phyloP scores from a whole-genome alignment of 2,113 vertebrate species.

The Protobothrops mucrosquamatus region DNA sequence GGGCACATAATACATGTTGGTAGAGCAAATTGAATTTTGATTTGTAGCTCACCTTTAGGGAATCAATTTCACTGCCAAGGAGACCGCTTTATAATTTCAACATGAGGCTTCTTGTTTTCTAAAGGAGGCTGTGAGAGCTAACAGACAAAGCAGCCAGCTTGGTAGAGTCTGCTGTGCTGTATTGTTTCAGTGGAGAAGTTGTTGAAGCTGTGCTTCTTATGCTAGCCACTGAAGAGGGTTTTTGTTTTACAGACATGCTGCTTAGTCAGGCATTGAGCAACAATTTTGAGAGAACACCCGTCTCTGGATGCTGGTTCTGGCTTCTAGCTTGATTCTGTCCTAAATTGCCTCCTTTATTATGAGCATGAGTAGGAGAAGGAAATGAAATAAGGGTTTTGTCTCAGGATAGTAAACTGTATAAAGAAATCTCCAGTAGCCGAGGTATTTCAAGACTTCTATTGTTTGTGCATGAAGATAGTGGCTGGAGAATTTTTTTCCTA shows the following conservation, averaged over 20 bases:
- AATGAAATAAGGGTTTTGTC: conserved; percentile 2
- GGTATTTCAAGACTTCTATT: background rate
- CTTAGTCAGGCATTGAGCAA: background rate
- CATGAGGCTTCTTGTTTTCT: background rate
- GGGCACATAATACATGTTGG: conserved; percentile 5
- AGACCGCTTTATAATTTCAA: conserved; percentile 18
- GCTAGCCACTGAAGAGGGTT: background rate
- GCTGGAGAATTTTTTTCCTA: background rate
- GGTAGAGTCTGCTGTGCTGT: background rate
- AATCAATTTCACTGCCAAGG: conserved; percentile 17
- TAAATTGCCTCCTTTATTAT: background rate
- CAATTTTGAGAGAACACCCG: background rate
- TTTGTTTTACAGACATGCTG: background rate
- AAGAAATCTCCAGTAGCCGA: background rate
- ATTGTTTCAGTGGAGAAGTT: background rate
- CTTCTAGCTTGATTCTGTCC: background rate
- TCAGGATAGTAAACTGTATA: background rate
- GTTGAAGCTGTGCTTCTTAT: background rate
- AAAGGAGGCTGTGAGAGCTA: background rate
- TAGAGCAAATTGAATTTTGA: conserved; percentile 33
- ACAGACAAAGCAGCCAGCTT: background rate
- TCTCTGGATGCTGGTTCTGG: background rate
- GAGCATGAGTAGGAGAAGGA: background rate
- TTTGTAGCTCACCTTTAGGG: conserved; percentile 27
- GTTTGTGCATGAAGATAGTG: background rate